Conservation (phyloP, 2,888 invertebrate genomes). For the Eupithecia subumbrata region DNA sequence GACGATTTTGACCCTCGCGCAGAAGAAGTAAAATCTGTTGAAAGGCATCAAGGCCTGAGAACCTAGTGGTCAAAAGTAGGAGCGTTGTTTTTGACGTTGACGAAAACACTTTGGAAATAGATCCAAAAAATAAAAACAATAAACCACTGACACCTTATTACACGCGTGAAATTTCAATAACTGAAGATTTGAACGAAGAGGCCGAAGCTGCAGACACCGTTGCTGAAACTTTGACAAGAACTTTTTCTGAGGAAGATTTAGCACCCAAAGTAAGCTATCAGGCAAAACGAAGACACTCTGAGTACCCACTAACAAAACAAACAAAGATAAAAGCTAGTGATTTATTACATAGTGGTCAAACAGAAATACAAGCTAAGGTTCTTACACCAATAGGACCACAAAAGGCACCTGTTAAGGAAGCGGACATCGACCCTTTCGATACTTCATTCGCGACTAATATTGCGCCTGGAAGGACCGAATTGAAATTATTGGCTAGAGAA, state of each 20-base stretch:
- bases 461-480: conserved; percentile 90
- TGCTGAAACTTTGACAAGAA: conserved; percentile 81
- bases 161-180: conserved; percentile 85
- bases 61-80: conserved; percentile 75
- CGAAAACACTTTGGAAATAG: conserved; percentile 74
- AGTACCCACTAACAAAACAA: conserved; percentile 64
- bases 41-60: conserved; percentile 86
- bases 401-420: conserved; percentile 58
- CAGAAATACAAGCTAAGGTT: conserved; percentile 84
- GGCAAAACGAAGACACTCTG: conserved; percentile 80
- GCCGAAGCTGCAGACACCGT: conserved; percentile 88
- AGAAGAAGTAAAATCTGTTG: conserved; percentile 78
- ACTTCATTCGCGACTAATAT: conserved; percentile 92
- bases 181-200: conserved; percentile 79
- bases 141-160: conserved; percentile 94
- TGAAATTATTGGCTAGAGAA: conserved; percentile 90
- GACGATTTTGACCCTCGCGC: conserved; percentile 93
- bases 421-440: conserved; percentile 92
- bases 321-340: conserved; percentile 63
- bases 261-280: conserved; percentile 76
- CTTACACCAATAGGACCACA: conserved; percentile 80
- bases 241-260: conserved; percentile 87
- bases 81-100: conserved; percentile 83
- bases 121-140: conserved; percentile 85
- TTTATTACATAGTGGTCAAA: conserved; percentile 66